Percentiles rank a stretch among this genome's conserved stretches.
Conservation (phyloP, 2,888 invertebrate species). For the Endomychus coccineus region DNA sequence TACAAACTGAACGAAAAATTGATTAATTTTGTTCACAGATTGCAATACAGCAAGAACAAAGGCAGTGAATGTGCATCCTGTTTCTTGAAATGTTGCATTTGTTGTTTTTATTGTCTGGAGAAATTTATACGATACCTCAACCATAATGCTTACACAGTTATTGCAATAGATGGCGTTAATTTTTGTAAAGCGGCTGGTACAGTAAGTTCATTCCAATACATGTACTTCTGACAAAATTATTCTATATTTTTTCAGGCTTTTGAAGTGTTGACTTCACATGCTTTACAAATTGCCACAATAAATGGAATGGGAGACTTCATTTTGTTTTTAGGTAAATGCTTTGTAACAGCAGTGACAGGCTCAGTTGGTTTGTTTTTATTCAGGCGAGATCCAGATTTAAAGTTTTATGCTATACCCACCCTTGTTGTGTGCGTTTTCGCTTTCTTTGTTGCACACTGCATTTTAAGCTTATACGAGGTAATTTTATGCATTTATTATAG, state of each 20-base stretch:
- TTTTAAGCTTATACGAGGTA: conserved; percentile 90
- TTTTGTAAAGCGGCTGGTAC: conserved; percentile 87
- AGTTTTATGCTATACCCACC: conserved; percentile 81
- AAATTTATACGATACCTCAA: conserved; percentile 87
- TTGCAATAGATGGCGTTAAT: conserved; percentile 84
- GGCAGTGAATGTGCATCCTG: conserved; percentile 70
- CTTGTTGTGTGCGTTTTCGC: conserved; percentile 77
- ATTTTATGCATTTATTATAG: conserved; percentile 13
- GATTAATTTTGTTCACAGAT: conserved; percentile 43
- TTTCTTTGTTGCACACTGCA: conserved; percentile 89
- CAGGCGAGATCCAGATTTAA: conserved; percentile 62
- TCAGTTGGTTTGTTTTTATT: conserved; percentile 70
- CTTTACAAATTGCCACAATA: conserved; percentile 81
- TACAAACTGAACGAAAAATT: neutral
- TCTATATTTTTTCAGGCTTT: conserved; percentile 70
- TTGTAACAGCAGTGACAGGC: conserved; percentile 77
- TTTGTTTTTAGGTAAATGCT: conserved; percentile 78
- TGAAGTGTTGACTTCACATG: conserved; percentile 73
- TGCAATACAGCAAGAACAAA: conserved; percentile 60
- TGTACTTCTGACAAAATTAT: too few species aligned
- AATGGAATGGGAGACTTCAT: conserved; percentile 92
- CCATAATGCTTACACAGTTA: conserved; percentile 91
- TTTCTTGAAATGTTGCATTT: conserved; percentile 73
- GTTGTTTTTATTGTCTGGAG: conserved; percentile 86
- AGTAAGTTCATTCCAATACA: conserved; percentile 51